Evolutionary conservation across 2,888 invertebrate genomes (phyloP).

Genomic region (Geophilus truncorum): DNA sequence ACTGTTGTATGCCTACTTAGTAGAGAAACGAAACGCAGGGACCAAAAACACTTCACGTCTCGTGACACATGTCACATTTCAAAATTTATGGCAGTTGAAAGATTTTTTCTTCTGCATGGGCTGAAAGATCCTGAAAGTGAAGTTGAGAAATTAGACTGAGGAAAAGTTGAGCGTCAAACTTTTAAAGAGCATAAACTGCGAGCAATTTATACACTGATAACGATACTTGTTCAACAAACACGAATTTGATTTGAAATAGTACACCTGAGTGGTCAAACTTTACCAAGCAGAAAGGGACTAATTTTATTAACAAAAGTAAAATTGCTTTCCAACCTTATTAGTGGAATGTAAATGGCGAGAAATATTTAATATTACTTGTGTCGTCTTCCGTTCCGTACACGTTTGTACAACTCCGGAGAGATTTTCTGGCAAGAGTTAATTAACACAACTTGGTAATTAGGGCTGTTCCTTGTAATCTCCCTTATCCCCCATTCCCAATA

Average conservation of each 20-base stretch:
- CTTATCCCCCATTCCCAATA: background rate
- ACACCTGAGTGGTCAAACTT: constrained; percentile 2
- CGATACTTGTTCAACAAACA: background rate
- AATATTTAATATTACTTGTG: constrained; percentile 11
- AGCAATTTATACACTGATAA: background rate
- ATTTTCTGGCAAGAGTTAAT: constrained; percentile 8
- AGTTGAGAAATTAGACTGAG: background rate
- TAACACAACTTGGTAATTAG: constrained; percentile 11
- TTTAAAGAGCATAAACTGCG: background rate
- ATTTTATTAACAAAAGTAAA: constrained; percentile 10
- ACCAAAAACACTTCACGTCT: background rate
- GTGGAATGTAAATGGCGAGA: constrained; percentile 4
- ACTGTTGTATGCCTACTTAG: background rate
- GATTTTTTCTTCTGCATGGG: background rate
- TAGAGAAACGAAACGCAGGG: background rate
- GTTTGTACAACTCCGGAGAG: background rate
- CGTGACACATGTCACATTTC: background rate
- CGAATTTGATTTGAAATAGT: background rate
- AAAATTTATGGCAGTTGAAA: background rate
- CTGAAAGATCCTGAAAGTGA: background rate
- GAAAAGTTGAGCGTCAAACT: background rate
- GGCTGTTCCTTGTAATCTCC: constrained; percentile 11
- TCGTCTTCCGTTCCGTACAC: background rate
- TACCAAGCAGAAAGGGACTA: background rate
- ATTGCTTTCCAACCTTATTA: constrained; percentile 17